Evolutionary conservation across 2,888 invertebrate species (phyloP), one percentile per base, ranked within the genome.

Genomic region (Macrosiphum euphorbiae): DNA sequence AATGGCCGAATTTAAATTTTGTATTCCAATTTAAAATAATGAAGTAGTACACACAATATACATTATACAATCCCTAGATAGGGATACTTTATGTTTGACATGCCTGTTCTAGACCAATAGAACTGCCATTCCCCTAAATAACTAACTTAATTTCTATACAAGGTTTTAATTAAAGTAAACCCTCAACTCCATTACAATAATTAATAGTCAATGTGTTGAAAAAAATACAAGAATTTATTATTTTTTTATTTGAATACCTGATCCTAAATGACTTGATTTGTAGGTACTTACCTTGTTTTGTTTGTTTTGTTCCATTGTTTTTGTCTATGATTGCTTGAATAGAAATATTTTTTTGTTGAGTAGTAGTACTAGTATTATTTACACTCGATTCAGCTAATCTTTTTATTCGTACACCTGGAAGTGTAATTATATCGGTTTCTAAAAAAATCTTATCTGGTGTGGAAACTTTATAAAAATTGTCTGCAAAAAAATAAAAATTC

Each of bases 381-480:
- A 67, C 26, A 92, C 47, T 0, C 13, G 90, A 26, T 86, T 84
- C 58, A 58, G 88, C 35, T 41, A 2, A n/a, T 90, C 94, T 90
- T 90, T 61, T 90, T 13, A 67, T 52, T 85, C 94, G 85, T 67
- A 16, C 41, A 67, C 50, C 86, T 67, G 67, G 41, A 52, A 94
- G 41, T 90, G 87, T 55, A 41, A 88, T 24, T 88, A 92, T 52
- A 88, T 90, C 11, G 16, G 47, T 58, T 0, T 85, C n/a, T 52
- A 90, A 26, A 85, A 84, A 84, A 67, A 41, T 86, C 13, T 67
- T 28, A 52, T 90, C 58, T 24, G 67, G 44, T 52, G 28, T 10
- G 10, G 52, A 61, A 7, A 35, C 61, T 67, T 94, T 28, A 86
- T 94, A 94, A 52, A 94, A 90, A 87, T 90, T 87, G n/a, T 94